phyloP scores from a whole-genome alignment of 2,113 vertebrate species.

The Kryptolebias marmoratus region DNA sequence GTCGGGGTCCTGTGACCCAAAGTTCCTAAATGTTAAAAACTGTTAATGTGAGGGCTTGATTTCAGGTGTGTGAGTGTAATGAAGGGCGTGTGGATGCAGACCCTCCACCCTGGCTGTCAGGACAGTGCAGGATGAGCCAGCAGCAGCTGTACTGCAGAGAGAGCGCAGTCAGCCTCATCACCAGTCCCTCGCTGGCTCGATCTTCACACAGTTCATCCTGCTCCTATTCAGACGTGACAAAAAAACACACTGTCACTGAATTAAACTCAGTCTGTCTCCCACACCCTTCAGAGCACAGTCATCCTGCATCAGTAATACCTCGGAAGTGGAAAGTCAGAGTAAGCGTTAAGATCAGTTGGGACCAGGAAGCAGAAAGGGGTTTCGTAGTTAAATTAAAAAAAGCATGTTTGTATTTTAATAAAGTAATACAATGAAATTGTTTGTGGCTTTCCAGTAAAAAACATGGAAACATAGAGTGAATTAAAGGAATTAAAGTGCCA shows the following conservation, averaged over 20 bases:
- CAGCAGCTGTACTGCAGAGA: constrained; percentile 91
- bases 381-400: no score
- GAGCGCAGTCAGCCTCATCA: constrained; percentile 85
- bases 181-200: constrained; percentile 81
- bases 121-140: constrained; percentile 88
- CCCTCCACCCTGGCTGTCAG: constrained; percentile 67
- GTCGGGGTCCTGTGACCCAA: no score
- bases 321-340: no score
- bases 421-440: no score
- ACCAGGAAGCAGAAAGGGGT: no score
- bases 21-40: no score
- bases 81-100: constrained; percentile 40
- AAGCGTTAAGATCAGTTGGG: no score
- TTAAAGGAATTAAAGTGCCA: no score
- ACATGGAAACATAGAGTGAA: no score
- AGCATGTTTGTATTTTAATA: no score
- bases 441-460: no score
- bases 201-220: constrained; percentile 84
- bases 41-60: neutral
- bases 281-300: neutral
- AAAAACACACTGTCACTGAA: neutral
- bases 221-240: constrained; percentile 71
- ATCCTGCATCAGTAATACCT: neutral
- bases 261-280: neutral
- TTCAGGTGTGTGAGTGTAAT: neutral